Conservation (phyloP, 2,113 vertebrate genomes). For the Lates calcarifer region DNA sequence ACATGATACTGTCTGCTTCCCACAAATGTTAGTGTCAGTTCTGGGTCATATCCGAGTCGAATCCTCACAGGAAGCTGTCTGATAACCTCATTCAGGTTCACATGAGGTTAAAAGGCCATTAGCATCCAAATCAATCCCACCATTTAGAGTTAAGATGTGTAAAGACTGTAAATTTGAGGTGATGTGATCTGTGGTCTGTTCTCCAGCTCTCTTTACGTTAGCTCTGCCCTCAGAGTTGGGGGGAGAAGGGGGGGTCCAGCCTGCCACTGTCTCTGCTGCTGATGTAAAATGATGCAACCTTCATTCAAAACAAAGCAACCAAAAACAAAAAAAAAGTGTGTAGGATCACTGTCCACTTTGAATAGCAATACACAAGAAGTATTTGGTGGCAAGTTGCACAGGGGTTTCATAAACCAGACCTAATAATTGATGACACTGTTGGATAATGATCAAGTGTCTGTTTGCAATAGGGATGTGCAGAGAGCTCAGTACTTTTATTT, state of each 20-base stretch:
- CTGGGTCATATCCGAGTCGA: not conserved
- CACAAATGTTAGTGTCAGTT: not conserved
- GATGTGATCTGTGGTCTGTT: constrained; percentile 34
- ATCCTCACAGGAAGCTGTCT: not conserved
- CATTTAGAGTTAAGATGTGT: constrained; percentile 10
- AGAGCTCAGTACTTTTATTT: too few relatives aligned
- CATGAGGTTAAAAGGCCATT: constrained; percentile 29
- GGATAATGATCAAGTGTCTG: constrained; percentile 57
- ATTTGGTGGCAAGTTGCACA: constrained; percentile 68
- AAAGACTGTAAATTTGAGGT: constrained; percentile 21
- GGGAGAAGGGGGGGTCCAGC: constrained; percentile 48
- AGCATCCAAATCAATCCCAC: constrained; percentile 17
- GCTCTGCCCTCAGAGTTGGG: constrained; percentile 42
- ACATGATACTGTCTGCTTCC: not conserved
- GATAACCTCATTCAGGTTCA: not conserved
- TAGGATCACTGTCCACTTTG: constrained; percentile 65
- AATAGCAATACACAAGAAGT: constrained; percentile 37
- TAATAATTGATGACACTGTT: constrained; percentile 72
- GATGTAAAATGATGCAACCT: constrained; percentile 84
- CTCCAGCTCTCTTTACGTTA: constrained; percentile 13
- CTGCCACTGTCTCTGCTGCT: constrained; percentile 64
- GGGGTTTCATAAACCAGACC: constrained; percentile 68
- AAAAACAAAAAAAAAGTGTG: constrained; percentile 23
- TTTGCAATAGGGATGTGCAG: not conserved
- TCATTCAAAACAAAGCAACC: constrained; percentile 77